Evolutionary conservation across 2,888 invertebrate species (phyloP), one percentile per base, ranked within the genome.

Genomic region (Cerceris rybyensis): DNA sequence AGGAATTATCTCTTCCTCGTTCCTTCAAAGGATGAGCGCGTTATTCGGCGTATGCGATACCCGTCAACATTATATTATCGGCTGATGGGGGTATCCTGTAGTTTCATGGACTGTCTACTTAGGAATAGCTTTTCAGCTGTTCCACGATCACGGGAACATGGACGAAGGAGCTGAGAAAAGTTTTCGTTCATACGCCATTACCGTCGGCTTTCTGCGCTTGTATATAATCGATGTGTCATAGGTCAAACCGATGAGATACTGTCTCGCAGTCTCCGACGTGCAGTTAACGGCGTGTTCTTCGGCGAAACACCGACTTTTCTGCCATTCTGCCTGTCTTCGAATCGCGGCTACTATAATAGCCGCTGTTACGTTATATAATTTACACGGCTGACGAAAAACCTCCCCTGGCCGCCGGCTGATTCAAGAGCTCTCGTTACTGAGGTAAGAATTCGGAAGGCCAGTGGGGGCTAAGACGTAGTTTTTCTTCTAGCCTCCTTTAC

Each of bases 201-300:
- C 4, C 28, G 4, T 28, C 78, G 69, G 67, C 14, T 55, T 70
- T 76, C 70, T 79, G 80, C 79, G 79, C 70, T 61, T 75, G 77
- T 78, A 84, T 81, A 77, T 85, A 90, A 90, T 90, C 89, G 86
- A 78, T 66, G 84, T 89, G 91, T 91, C 92, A 91, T 87, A 91
- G 92, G 92, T 92, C 91, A 90, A 86, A 65, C 83, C 83, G 88
- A 91, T 89, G 90, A 89, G 91, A 92, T 92, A 91, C 73, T 83
- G 82, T 78, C 76, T 74, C 77, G 80, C 85, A 83, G 84, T 82
- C 82, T 75, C 66, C 84, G 84, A 82, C 81, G 85, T 88, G 84
- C 91, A 92, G 91, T 91, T 86, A 84, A 80, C 82, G 85, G 81
- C 86, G 87, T 85, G 89, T 89, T 88, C 90, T 87, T 80, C 85